phyloP scores from a whole-genome alignment of 2,797 vertebrate genomes.

The Eptatretus atami region DNA sequence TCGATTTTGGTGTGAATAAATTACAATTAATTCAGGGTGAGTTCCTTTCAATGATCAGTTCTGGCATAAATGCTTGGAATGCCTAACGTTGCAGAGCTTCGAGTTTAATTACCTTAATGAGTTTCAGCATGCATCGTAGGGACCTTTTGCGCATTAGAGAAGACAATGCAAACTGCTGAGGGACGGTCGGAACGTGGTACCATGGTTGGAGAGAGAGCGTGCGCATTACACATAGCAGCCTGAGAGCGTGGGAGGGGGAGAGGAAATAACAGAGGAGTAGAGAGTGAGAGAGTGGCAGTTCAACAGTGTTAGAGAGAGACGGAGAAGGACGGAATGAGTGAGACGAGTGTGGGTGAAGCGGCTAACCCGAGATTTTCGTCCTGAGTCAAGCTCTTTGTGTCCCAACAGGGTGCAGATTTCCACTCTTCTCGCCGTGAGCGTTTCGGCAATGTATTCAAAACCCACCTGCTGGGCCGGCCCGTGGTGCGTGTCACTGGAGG shows the following conservation, averaged over 20 bases:
- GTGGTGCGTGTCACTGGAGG: conserved; percentile 67
- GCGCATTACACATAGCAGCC: background rate
- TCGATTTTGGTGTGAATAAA: no score
- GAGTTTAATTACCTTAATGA: no score
- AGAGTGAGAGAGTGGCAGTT: background rate
- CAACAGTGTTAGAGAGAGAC: background rate
- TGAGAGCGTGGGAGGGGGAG: background rate
- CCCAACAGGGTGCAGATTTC: conserved; percentile 40
- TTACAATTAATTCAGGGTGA: no score
- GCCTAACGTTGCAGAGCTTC: no score
- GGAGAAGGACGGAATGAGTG: background rate
- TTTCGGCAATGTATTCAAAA: conserved; percentile 82
- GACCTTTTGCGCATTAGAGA: no score
- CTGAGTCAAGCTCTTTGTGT: background rate
- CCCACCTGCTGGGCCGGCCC: conserved; percentile 55
- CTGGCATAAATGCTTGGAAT: no score
- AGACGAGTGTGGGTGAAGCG: no score
- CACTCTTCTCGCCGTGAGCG: conserved; percentile 57
- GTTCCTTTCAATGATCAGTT: no score
- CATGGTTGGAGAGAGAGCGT: background rate
- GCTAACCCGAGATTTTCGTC: no score
- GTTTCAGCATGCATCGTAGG: no score
- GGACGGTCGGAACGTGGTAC: background rate
- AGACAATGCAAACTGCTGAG: no score
- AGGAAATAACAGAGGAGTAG: background rate